Evolutionary conservation across 2,888 invertebrate species (phyloP).

Genomic region (Blera fallax): DNA sequence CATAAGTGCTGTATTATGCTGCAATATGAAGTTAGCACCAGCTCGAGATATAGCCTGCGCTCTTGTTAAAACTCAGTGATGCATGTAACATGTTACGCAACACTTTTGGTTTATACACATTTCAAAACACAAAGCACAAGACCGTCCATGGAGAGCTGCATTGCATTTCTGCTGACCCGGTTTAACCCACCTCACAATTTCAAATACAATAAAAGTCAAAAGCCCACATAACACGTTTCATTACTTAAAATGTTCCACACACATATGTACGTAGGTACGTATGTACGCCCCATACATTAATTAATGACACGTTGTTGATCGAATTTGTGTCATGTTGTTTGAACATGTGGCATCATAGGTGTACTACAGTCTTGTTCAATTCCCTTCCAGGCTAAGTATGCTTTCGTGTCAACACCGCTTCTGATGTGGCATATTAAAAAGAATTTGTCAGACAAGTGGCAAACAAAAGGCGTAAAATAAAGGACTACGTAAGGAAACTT

Average conservation of each 20-base stretch:
- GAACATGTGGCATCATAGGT: not conserved
- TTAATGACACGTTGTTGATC: not conserved
- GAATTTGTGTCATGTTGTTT: not conserved
- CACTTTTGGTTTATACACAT: too few species aligned
- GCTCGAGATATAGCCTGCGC: too few species aligned
- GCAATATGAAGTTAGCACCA: too few species aligned
- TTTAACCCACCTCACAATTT: too few species aligned
- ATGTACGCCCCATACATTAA: not conserved
- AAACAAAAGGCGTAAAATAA: not conserved
- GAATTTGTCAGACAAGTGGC: not conserved
- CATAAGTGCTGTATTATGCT: too few species aligned
- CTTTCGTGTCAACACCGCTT: slow-evolving; percentile 2
- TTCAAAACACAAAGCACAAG: too few species aligned
- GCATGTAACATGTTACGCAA: not conserved
- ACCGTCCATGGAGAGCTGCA: too few species aligned
- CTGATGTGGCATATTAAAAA: slow-evolving; percentile 13
- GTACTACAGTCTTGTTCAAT: not conserved
- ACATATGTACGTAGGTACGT: too few species aligned
- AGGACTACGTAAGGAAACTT: not conserved
- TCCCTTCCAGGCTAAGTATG: slow-evolving; percentile 6
- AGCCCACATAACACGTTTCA: not conserved
- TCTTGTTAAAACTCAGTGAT: too few species aligned
- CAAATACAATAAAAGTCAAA: not conserved
- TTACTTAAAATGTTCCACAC: not conserved
- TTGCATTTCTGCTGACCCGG: not conserved